These are phyloP conservation scores for Caligus rogercresseyi DNA, from an alignment of 1,140 invertebrate species.

Conservation along the genomic window DNA sequence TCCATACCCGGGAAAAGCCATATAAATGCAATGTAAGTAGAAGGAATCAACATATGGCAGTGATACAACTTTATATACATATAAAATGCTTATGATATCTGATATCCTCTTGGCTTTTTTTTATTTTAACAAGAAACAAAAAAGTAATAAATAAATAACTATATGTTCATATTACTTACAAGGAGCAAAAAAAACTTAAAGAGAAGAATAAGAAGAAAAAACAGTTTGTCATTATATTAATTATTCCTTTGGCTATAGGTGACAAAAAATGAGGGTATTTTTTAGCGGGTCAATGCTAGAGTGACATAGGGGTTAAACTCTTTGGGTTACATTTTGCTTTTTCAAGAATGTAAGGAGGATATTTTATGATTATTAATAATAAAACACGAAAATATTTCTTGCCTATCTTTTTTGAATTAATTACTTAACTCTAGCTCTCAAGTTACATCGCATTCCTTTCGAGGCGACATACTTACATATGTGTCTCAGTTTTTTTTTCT, in stretches of 20 bases:
- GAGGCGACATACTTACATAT: not conserved
- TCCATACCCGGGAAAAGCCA: slow-evolving; percentile 86
- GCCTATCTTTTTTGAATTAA: not conserved
- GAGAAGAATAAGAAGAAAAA: not conserved
- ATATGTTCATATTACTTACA: not conserved
- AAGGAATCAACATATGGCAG: not conserved
- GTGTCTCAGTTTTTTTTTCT: not conserved
- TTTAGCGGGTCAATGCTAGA: not conserved
- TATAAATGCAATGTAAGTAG: slow-evolving; percentile 80
- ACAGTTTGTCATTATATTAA: not conserved
- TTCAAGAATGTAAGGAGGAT: no score
- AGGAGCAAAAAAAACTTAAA: not conserved
- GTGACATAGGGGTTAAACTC: not conserved
- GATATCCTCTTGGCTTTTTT: no score
- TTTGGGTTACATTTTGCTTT: no score
- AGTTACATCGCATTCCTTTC: not conserved
- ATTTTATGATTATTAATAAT: no score
- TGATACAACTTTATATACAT: not conserved
- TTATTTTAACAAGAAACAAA: no score
- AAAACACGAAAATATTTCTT: no score
- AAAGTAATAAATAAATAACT: not conserved
- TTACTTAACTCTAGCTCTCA: not conserved
- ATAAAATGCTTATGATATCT: not conserved
- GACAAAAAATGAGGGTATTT: not conserved
- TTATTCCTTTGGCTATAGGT: not conserved